Conservation (phyloP, 2,797 vertebrate species). For the Taenioides sp. region DNA sequence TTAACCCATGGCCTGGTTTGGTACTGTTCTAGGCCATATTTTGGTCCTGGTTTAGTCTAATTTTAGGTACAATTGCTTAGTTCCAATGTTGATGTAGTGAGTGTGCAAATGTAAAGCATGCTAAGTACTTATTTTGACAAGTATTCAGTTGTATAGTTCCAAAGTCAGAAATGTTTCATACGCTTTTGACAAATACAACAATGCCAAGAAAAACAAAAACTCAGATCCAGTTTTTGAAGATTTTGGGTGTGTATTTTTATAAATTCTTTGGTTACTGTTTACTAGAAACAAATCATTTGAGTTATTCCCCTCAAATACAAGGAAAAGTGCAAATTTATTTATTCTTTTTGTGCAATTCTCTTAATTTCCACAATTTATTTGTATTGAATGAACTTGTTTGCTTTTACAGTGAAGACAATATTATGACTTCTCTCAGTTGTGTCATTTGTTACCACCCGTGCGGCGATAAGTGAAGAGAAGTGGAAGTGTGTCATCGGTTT, state of each 20-base stretch:
- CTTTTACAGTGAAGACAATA: constrained; percentile 17
- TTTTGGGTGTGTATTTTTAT: neutral
- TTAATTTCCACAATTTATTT: neutral
- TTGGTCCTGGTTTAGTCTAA: too few species aligned
- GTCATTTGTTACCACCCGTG: constrained; percentile 59
- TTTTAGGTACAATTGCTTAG: too few species aligned
- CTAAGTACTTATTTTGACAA: too few species aligned
- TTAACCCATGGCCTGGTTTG: too few species aligned
- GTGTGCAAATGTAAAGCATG: too few species aligned
- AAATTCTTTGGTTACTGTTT: neutral
- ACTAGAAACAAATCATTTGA: neutral
- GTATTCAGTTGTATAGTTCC: too few species aligned
- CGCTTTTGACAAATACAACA: too few species aligned
- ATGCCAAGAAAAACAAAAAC: too few species aligned
- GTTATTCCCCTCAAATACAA: neutral
- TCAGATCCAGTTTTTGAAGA: too few species aligned
- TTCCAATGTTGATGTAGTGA: too few species aligned
- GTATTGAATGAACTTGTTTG: neutral
- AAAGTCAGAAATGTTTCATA: too few species aligned
- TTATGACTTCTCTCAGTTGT: constrained; percentile 41
- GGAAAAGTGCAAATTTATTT: neutral
- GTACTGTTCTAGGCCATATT: too few species aligned
- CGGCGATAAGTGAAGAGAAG: constrained; percentile 38
- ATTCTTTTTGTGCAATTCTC: neutral
- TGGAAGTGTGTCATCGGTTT: constrained; percentile 46